A percentile compares a stretch with the other conserved stretches of the same genome.
These are phyloP conservation scores for Xanthia togata DNA, from an alignment of 2,888 invertebrate species.

Conservation along the genomic window DNA sequence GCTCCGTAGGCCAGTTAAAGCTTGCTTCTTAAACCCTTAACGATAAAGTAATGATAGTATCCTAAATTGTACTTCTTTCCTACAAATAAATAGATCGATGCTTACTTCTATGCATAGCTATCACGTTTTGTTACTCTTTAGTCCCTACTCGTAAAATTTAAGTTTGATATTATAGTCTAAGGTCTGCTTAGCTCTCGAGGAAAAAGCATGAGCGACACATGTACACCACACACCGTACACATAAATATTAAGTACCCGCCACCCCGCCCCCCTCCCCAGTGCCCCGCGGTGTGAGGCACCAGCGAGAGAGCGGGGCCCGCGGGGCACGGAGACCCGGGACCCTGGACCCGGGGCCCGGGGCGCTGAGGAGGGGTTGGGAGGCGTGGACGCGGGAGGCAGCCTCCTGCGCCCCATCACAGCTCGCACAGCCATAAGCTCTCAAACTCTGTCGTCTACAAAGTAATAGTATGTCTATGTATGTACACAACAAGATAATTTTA, in stretches of 20 bases:
- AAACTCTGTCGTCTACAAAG: conserved; percentile 61
- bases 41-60: conserved; percentile 70
- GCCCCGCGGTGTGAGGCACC: background rate
- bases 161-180: conserved; percentile 45
- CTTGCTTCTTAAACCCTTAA: conserved; percentile 72
- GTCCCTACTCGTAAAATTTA: conserved; percentile 45
- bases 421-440: conserved; percentile 67
- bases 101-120: conserved; percentile 69
- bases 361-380: background rate
- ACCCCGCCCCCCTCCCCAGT: background rate
- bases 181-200: conserved; percentile 35
- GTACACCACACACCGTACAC: conserved; percentile 30
- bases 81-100: conserved; percentile 81
- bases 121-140: conserved; percentile 68
- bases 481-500: conserved; percentile 67
- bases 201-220: conserved; percentile 44
- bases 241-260: conserved; percentile 21
- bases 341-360: background rate
- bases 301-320: background rate
- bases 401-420: conserved; percentile 54
- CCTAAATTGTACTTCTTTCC: conserved; percentile 85
- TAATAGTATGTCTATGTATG: conserved; percentile 60
- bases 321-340: background rate
- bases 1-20: conserved; percentile 74
- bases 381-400: conserved; percentile 3